Percentiles rank a stretch among this genome's conserved stretches.
phyloP scores from a whole-genome alignment of 92 coral and sea anemone species.

The Parazoanthus darwini region DNA sequence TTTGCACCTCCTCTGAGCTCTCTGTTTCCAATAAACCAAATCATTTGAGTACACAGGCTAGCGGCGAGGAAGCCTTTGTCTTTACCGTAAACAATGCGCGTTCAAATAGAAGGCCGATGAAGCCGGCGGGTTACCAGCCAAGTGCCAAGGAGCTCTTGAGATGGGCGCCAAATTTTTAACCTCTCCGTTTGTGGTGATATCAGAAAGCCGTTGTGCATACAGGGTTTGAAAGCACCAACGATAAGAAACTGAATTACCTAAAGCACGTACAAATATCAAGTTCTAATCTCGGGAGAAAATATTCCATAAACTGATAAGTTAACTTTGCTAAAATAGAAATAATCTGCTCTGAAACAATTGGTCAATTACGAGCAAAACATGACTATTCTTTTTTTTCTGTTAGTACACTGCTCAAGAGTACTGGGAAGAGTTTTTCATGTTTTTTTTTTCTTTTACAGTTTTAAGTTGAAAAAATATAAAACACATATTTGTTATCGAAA shows the following conservation, averaged over 20 bases:
- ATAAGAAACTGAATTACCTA: neutral
- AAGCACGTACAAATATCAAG: neutral
- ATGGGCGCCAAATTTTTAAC: neutral
- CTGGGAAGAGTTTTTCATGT: neutral
- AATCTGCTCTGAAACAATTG: neutral
- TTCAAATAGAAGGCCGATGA: neutral
- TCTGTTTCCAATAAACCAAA: slow-evolving; percentile 1
- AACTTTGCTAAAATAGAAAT: neutral
- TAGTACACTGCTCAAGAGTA: neutral
- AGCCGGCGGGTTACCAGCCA: neutral
- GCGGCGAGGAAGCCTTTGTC: slow-evolving; percentile 16
- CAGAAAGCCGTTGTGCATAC: neutral
- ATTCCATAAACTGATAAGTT: neutral
- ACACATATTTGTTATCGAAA: neutral
- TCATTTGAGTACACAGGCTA: slow-evolving; percentile 25
- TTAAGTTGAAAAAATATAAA: too few species aligned
- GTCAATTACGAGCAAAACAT: neutral
- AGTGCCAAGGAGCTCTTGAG: neutral
- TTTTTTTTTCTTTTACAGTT: too few species aligned
- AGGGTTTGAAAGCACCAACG: neutral
- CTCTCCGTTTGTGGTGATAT: neutral
- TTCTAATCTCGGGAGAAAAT: neutral
- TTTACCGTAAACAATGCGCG: neutral
- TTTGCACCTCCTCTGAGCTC: slow-evolving; percentile 39
- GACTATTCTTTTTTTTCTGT: neutral